These are phyloP conservation scores for Tragelaphus eurycerus DNA, from an alignment of 2,797 vertebrate species.

Conservation along the genomic window DNA sequence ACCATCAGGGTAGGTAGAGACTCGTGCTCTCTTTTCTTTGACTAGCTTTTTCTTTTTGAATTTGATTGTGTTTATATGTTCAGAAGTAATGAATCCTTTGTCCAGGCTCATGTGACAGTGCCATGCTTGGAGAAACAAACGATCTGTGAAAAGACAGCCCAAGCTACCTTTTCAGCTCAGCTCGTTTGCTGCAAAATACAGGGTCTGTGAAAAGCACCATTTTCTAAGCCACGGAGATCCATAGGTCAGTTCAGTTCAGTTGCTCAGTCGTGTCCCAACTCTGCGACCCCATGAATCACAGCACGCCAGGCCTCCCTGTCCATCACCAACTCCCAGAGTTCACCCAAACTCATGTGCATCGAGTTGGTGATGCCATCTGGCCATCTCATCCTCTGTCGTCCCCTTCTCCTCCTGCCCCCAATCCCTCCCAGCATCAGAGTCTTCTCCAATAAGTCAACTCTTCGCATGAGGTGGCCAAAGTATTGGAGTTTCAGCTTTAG, in stretches of 20 bases:
- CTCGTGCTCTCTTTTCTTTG: not conserved
- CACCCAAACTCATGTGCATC: too few relatives aligned
- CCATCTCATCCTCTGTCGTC: too few relatives aligned
- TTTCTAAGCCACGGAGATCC: not conserved
- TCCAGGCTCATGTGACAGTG: not conserved
- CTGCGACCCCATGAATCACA: too few relatives aligned
- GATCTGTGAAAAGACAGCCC: not conserved
- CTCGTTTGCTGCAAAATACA: not conserved
- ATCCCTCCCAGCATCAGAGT: too few relatives aligned
- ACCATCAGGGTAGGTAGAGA: not conserved
- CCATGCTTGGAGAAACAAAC: not conserved
- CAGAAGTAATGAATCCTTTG: not conserved
- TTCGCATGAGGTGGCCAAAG: too few relatives aligned
- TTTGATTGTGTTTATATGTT: not conserved
- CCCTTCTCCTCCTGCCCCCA: too few relatives aligned
- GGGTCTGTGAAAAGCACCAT: not conserved
- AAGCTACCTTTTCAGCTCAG: not conserved
- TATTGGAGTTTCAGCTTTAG: too few relatives aligned
- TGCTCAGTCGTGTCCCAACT: too few relatives aligned
- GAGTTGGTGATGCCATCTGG: too few relatives aligned
- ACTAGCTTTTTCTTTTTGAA: not conserved
- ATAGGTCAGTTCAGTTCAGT: not conserved
- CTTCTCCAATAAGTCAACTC: too few relatives aligned
- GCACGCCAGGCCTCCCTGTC: too few relatives aligned
- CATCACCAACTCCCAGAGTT: too few relatives aligned